Base-by-base conservation (phyloP, 2,797 vertebrate species). In the Sebastiscus tertius region DNA sequence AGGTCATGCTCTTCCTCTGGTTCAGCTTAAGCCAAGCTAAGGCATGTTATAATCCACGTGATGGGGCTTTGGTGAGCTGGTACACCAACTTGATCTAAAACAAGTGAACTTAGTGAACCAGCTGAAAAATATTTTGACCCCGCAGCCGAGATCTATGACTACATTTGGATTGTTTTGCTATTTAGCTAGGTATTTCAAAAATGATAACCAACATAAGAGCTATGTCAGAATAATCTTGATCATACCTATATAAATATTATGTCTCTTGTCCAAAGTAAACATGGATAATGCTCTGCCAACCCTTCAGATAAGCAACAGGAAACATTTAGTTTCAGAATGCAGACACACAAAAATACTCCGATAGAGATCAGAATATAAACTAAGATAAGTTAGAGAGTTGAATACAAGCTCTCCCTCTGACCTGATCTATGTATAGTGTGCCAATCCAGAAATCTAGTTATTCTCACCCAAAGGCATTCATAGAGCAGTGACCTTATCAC, bases 11-110 rank as follows among this genome's bases (percentile, higher is more conserved):
- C 88, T 87, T 86, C 89, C 80, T 89, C 88, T 58, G 84, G 79
- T 92, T 85, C 81, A 87, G 89, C 79, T 89, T 93, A 91, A 93
- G 67, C 82, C 81, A 85, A 78, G 87, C 80, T 91, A 88, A 91
- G 88, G 91, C 93, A 92, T 93, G 83, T 93, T 91, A 75, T 84
- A 94, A 91, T 93, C 93, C 93, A 91, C 87, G 89, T 92, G 92
- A 91, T 71, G 81, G 81, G 79, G 89, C 89, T 93, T 92, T 90
- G 76, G 81, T 81, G 83, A 84, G 83, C 70, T 20, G 55, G 55
- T 79, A 79, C 70, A 46, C 61, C 67, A 87, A 85, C 86, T 79
- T 88, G 81, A 81, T 89, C 66, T 81, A 49, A 88, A 87, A 59
- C 65, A 60, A 87, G 64, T 86, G 85, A 93, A 92, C 91, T 83